Evolutionary conservation across 2,888 invertebrate genomes (phyloP).

Genomic region (Platycheirus albimanus): DNA sequence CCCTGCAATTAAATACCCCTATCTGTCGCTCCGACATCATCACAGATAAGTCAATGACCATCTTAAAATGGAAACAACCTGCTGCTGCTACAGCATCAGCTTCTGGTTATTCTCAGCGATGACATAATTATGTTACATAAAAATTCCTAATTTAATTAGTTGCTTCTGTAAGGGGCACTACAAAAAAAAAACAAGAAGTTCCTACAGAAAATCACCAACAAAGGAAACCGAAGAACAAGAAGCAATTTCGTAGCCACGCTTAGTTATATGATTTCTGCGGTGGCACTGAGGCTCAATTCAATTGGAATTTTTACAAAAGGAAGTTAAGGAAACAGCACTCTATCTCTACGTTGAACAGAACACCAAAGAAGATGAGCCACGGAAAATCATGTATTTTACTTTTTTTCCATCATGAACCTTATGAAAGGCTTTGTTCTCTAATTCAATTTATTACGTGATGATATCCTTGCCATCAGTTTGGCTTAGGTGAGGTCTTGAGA

Average conservation of each 20-base stretch:
- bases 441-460: constrained; percentile 62
- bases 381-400: constrained; percentile 6
- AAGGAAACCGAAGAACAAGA: constrained; percentile 44
- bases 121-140: constrained; percentile 69
- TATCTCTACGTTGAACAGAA: neutral
- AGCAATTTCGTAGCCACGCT: constrained; percentile 46
- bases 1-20: constrained; percentile 53
- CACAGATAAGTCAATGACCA: constrained; percentile 63
- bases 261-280: constrained; percentile 42
- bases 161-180: constrained; percentile 30
- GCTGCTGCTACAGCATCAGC: constrained; percentile 11
- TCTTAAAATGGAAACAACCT: constrained; percentile 28
- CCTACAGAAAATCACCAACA: constrained; percentile 35
- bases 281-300: constrained; percentile 5
- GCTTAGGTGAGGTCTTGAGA: neutral
- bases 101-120: constrained; percentile 34
- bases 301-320: constrained; percentile 49
- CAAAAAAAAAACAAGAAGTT: neutral
- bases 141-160: constrained; percentile 69
- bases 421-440: constrained; percentile 4
- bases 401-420: neutral
- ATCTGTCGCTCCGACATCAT: constrained; percentile 34
- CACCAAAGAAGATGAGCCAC: neutral
- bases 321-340: constrained; percentile 19
- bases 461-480: constrained; percentile 27